Evolutionary conservation across 1,140 invertebrate genomes (phyloP).

Genomic region (Drosophila navojoa): DNA sequence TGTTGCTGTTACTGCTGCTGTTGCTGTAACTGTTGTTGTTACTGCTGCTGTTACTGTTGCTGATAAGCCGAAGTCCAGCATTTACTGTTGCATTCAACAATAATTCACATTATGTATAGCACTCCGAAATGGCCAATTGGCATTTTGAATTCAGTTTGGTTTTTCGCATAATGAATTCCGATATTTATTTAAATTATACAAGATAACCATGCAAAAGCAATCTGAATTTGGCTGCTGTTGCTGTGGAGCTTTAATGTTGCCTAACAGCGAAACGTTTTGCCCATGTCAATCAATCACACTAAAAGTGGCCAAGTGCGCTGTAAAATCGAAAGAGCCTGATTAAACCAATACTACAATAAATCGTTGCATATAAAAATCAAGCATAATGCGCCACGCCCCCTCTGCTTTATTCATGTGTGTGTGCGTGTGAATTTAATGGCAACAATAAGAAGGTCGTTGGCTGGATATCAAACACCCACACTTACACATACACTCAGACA

Average conservation of each 20-base stretch:
- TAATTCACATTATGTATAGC: no score
- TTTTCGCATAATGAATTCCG: no score
- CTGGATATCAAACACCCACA: constrained; percentile 58
- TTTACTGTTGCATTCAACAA: neutral
- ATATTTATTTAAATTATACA: no score
- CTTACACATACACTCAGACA: constrained; percentile 9
- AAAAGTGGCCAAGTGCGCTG: constrained; percentile 65
- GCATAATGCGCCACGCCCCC: constrained; percentile 52
- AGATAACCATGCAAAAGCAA: no score
- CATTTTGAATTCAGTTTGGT: no score
- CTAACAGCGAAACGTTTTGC: constrained; percentile 25
- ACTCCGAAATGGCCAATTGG: no score
- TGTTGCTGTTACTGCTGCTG: neutral
- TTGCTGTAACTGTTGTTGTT: neutral
- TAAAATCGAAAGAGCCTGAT: constrained; percentile 69
- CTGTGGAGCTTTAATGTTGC: constrained; percentile 8
- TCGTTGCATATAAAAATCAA: constrained; percentile 66
- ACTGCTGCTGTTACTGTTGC: constrained; percentile 21
- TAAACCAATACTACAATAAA: constrained; percentile 57
- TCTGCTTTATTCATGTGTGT: constrained; percentile 29
- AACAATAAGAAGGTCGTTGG: constrained; percentile 67
- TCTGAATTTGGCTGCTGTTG: no score
- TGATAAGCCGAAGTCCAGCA: constrained; percentile 45
- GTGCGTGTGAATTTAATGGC: constrained; percentile 57
- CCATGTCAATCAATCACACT: constrained; percentile 70